A percentile compares a stretch with the other conserved stretches of the same genome.
phyloP scores from a whole-genome alignment of 2,888 invertebrate genomes.

The Pherbina coryleti region DNA sequence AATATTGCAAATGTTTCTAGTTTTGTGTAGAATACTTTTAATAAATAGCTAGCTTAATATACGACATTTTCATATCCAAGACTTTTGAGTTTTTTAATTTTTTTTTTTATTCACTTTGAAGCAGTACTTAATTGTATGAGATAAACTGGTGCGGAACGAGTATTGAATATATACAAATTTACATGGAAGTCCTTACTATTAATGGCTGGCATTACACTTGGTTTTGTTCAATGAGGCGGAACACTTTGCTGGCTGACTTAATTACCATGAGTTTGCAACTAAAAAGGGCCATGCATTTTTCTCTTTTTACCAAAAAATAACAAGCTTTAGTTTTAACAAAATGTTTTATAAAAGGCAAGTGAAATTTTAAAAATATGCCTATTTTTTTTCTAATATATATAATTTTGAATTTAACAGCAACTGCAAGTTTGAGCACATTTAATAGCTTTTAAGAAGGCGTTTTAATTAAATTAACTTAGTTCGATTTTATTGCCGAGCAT shows the following conservation, averaged over 20 bases:
- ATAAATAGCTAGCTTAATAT: no score
- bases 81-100: no score
- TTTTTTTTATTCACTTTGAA: no score
- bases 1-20: slow-evolving; percentile 9
- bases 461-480: slow-evolving; percentile 2
- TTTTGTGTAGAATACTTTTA: neutral
- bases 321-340: neutral
- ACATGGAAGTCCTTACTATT: neutral
- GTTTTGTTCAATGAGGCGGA: neutral
- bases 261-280: neutral
- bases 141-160: neutral
- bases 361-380: neutral
- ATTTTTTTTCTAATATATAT: neutral
- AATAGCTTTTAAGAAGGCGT: neutral
- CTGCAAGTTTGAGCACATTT: neutral
- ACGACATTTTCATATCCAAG: no score
- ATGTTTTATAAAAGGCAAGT: neutral
- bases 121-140: neutral
- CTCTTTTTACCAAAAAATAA: no score
- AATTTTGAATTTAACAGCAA: neutral
- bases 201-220: neutral
- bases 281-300: neutral
- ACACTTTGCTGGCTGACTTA: slow-evolving; percentile 9
- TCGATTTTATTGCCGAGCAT: slow-evolving; percentile 20
- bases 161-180: slow-evolving; percentile 13